Percentiles rank a stretch among this genome's conserved stretches.
Evolutionary conservation across 2,797 vertebrate genomes (phyloP).

Genomic region (Eleutherodactylus coqui): DNA sequence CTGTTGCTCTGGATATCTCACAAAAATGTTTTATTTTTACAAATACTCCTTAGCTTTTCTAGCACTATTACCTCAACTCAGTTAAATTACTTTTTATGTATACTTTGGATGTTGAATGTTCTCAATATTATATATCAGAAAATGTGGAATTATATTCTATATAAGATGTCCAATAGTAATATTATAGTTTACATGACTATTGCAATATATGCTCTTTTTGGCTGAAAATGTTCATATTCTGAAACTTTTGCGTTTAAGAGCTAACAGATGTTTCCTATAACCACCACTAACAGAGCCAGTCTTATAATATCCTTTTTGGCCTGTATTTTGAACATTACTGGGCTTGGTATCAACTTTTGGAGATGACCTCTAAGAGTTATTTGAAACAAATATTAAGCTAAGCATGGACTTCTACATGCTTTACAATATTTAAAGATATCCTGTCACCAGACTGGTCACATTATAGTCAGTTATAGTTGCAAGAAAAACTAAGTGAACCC

Average conservation of each 20-base stretch:
- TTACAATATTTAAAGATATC: background rate
- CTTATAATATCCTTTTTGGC: slow-evolving; percentile 33
- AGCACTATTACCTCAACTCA: background rate
- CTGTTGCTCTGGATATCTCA: background rate
- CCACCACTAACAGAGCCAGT: slow-evolving; percentile 4
- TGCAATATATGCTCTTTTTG: background rate
- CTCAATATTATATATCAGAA: background rate
- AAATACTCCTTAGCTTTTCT: background rate
- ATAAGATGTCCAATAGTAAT: background rate
- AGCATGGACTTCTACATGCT: background rate
- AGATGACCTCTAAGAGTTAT: slow-evolving; percentile 3
- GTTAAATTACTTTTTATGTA: background rate
- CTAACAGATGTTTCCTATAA: slow-evolving; percentile 34
- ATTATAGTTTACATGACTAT: background rate
- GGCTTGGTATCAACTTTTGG: slow-evolving; percentile 1
- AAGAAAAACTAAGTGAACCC: no score
- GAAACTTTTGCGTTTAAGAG: slow-evolving; percentile 1
- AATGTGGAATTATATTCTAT: background rate
- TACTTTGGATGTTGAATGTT: background rate
- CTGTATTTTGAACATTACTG: slow-evolving; percentile 27
- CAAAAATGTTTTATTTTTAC: background rate
- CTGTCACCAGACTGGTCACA: no score
- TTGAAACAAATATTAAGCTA: background rate
- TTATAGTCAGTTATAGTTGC: no score
- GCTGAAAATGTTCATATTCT: background rate